Base-by-base conservation (phyloP, 2,113 vertebrate species). In the Proterorhinus semilunaris region DNA sequence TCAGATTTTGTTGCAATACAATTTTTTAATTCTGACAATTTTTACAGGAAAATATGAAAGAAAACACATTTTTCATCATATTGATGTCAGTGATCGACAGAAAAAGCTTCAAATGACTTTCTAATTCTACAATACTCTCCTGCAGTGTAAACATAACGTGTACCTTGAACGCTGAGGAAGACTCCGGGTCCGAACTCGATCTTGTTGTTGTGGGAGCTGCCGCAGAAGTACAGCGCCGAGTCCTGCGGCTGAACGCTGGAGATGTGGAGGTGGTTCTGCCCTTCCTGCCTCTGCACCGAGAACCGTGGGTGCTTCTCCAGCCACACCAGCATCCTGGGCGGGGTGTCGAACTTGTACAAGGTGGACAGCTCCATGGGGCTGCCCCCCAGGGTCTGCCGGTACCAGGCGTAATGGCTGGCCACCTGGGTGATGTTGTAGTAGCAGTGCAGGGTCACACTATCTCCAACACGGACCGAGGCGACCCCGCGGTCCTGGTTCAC, bases 321-420 rank as follows among this genome's bases (percentile, higher is more conserved):
- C 62, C 71, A 51, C 42, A 46, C 2, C 64, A 73, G 44, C 12
- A 82, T 67, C 49, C 54, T 78, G 13, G 72, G 64, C 0, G 65
- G 27, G 0, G 15, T 0, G 2, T 83, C 74, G 9, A 75, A 81
- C 69, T 88, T 92, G 62, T 90, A 90, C 43, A 81, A 6, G n/a
- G 15, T 80, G 6, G 78, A 83, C 36, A 91, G 50, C 8, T 87
- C 77, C 45, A 72, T 49, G 9, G 84, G 91, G 65, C 65, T 48
- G 0, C 72, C 6, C 66, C 89, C 88, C 17, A 76, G 13, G 5
- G 16, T 54, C 1, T 91, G 80, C 67, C 43, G 50, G 73, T 88
- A 92, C 90, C 90, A 92, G 48, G 85, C 89, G 68, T 87, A 87
- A 65, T 90, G 86, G 83, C 84, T 86, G 4, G 81, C 61, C 55